A percentile compares a stretch with the other conserved stretches of the same genome.
Evolutionary conservation across 2,888 invertebrate species (phyloP).

Genomic region (Tenthredo scrophulariae): DNA sequence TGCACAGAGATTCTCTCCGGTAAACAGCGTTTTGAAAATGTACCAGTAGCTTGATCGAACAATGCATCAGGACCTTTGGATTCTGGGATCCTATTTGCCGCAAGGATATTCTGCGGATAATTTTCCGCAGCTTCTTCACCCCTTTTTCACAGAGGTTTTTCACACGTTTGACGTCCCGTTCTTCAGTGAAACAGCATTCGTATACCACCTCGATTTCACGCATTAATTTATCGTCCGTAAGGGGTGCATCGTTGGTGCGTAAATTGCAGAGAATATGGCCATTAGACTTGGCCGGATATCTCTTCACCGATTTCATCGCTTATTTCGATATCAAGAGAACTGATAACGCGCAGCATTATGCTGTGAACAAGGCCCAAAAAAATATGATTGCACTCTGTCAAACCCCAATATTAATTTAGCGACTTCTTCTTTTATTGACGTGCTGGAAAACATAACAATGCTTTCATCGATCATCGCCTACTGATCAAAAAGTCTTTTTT

Average conservation of each 20-base stretch:
- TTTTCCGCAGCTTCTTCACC: conserved; percentile 13
- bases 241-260: neutral
- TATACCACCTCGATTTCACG: neutral
- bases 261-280: neutral
- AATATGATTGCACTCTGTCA: neutral
- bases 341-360: neutral
- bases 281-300: neutral
- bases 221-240: conserved; percentile 27
- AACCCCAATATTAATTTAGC: neutral
- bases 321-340: neutral
- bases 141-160: neutral
- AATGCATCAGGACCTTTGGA: conserved; percentile 62
- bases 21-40: conserved; percentile 62
- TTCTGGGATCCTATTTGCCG: conserved; percentile 44
- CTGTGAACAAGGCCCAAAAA: neutral
- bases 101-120: neutral
- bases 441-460: neutral
- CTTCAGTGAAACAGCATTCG: neutral
- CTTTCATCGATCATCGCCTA: neutral
- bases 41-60: conserved; percentile 65
- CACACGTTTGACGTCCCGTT: neutral
- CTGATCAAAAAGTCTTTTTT: neutral
- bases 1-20: conserved; percentile 57
- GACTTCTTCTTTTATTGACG: neutral
- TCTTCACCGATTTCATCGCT: neutral